Evolutionary conservation across 2,888 invertebrate genomes (phyloP), one percentile per base, ranked within the genome.

Genomic region (Odontomyia ornata): DNA sequence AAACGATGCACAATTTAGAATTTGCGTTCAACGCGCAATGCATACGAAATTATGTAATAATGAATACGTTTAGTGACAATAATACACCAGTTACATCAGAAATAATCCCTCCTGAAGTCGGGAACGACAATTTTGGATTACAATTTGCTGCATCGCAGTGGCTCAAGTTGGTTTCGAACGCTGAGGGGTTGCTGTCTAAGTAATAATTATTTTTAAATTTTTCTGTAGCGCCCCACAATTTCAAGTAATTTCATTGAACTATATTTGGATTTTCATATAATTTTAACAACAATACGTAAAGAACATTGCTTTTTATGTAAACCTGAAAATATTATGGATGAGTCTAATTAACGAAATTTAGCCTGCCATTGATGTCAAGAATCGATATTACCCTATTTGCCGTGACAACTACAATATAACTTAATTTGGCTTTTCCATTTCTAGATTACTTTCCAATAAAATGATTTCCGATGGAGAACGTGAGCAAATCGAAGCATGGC

Each of bases 91-190:
- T 90, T 43, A 83, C 85, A 0, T 83, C 84, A 0, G 85, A 85
- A 21, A 77, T 79, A 0, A 80, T 81, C 0, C 73, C 81, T 78
- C 36, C 75, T 75, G 77, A 76, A 18, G 73, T 76, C 43, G 77
- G 47, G n/a, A n/a, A 56, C 27, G 89, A 89, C 82, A 84, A 88
- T 56, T 93, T 94, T 84, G 93, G 93, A 52, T 86, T 95, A 76
- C 93, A 94, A 85, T 95, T 95, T 88, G 94, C 95, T 15, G 93
- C 94, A 15, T 89, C 92, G 77, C 95, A 95, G 81, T 92, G 94
- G 91, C 90, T 93, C 27, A 94, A 94, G 84, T 85, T 95, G 79
- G 94, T 95, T 5, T 90, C 93, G 2, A 95, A 95, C 88, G 95
- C 95, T 1, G 95, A 95, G 84, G 93, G 93, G 25, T 86, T 95